Evolutionary conservation across 2,113 vertebrate species (phyloP).

Genomic region (Nothoprocta pentlandii): DNA sequence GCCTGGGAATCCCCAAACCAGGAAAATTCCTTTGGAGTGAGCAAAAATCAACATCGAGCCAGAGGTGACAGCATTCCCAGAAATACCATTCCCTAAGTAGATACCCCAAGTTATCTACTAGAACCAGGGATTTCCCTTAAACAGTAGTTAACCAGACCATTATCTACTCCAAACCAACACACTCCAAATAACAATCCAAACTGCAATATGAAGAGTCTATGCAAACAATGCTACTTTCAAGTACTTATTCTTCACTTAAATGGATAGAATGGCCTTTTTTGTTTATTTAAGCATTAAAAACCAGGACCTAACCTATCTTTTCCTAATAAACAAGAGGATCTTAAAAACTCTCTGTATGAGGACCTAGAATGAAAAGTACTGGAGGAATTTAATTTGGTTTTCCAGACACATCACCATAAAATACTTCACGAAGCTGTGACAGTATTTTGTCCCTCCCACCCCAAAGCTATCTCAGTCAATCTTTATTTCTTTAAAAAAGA

Average conservation of each 20-base stretch:
- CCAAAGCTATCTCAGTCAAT: neutral
- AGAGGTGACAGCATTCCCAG: neutral
- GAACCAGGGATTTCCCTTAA: neutral
- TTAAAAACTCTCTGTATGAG: neutral
- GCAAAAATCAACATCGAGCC: neutral
- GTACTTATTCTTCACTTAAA: neutral
- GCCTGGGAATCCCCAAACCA: neutral
- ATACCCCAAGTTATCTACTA: neutral
- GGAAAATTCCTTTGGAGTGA: neutral
- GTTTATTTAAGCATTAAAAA: neutral
- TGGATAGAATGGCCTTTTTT: neutral
- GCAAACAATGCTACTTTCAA: neutral
- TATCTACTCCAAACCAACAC: neutral
- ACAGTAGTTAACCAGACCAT: neutral
- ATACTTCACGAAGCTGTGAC: neutral
- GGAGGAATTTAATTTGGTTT: neutral
- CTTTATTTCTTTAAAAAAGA: neutral
- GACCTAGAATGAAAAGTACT: neutral
- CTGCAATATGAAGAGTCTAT: neutral
- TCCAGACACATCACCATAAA: neutral
- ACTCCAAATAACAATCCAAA: neutral
- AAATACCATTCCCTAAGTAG: neutral
- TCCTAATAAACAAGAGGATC: neutral
- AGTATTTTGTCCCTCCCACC: neutral
- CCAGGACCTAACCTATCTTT: neutral